These are phyloP conservation scores for Macaca nemestrina DNA, from an alignment of 2,113 vertebrate species.

Conservation along the genomic window DNA sequence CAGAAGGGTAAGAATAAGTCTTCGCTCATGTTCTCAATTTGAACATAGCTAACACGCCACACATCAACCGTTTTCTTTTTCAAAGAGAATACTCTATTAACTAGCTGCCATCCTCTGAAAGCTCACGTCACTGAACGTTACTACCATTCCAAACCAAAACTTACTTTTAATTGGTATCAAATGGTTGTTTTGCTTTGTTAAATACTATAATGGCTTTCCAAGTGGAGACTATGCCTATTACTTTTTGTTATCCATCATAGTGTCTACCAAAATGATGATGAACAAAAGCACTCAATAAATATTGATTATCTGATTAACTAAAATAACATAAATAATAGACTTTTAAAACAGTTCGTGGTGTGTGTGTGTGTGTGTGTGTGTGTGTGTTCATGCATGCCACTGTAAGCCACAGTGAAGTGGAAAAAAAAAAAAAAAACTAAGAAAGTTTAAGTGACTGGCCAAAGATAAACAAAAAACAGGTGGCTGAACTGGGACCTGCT, in stretches of 20 bases:
- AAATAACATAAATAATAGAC: neutral
- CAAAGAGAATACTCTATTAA: neutral
- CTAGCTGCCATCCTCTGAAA: neutral
- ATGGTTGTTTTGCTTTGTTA: neutral
- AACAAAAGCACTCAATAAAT: neutral
- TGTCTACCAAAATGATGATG: neutral
- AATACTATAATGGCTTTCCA: neutral
- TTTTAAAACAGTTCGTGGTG: neutral
- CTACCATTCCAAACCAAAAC: neutral
- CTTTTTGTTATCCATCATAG: neutral
- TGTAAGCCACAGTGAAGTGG: neutral
- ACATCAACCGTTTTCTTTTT: neutral
- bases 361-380: neutral
- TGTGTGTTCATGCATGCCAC: neutral
- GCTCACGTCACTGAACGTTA: neutral
- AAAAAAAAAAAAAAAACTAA: neutral
- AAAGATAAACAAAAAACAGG: neutral
- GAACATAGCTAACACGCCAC: neutral
- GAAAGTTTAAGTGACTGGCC: neutral
- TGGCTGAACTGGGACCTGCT: neutral
- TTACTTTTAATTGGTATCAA: neutral
- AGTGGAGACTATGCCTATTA: neutral
- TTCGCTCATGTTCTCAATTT: neutral
- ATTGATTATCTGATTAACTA: neutral
- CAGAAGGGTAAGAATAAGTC: neutral